Conservation (phyloP, 2,797 vertebrate genomes). For the Hoplostethus atlanticus region DNA sequence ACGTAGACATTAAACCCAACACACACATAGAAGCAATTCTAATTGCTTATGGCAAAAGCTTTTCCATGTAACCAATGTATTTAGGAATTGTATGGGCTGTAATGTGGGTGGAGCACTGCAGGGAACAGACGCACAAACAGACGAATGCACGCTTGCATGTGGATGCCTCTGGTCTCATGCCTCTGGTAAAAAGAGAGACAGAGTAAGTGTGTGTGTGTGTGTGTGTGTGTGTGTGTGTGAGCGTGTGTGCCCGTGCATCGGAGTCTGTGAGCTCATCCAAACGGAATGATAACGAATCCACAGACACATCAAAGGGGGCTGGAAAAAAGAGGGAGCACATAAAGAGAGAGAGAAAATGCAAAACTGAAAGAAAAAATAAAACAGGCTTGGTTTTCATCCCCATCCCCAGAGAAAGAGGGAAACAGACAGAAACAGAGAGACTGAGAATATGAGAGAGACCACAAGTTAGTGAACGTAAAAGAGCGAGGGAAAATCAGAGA, state of each 20-base stretch:
- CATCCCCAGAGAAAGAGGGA: constrained; percentile 77
- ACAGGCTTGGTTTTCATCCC: constrained; percentile 80
- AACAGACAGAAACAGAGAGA: constrained; percentile 60
- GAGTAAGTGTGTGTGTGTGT: constrained; percentile 17
- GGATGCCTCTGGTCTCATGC: constrained; percentile 70
- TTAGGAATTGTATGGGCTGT: constrained; percentile 63
- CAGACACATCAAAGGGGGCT: constrained; percentile 91
- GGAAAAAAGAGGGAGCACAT: constrained; percentile 84
- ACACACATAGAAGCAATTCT: constrained; percentile 36
- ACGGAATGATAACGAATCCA: constrained; percentile 94
- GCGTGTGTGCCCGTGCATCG: constrained; percentile 58
- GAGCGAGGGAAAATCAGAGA: constrained; percentile 60
- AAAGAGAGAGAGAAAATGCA: constrained; percentile 85
- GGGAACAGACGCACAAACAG: constrained; percentile 70
- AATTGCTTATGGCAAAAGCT: constrained; percentile 65
- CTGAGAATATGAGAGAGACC: constrained; percentile 70
- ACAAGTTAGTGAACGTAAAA: constrained; percentile 74
- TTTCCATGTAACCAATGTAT: constrained; percentile 63
- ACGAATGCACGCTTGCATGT: constrained; percentile 72
- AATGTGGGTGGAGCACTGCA: constrained; percentile 69
- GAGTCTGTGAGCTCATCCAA: constrained; percentile 87
- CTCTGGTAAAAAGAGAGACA: constrained; percentile 56
- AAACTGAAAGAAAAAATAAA: constrained; percentile 90
- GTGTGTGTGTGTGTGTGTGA: constrained; percentile 37
- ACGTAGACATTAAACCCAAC: constrained; percentile 32